Base-by-base conservation (phyloP, 2,888 invertebrate species). In the Drosophila borborema region DNA sequence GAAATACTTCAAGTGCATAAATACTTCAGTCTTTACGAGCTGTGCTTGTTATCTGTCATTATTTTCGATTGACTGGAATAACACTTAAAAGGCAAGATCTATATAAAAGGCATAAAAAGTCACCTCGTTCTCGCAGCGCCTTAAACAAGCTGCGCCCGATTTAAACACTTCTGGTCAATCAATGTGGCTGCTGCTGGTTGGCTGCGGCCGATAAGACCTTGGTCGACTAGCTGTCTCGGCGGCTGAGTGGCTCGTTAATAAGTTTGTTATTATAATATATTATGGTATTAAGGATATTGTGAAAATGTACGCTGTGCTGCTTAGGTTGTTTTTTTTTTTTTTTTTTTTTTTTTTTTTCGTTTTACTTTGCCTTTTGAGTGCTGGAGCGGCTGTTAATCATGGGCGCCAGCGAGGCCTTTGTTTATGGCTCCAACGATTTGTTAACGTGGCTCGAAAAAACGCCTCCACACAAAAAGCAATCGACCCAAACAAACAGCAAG, bases 381-480 rank as follows among this genome's bases (percentile, higher is more conserved):
- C 16, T 16, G 23, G 36, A 10, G 43, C 34, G 72, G 60, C 56
- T 66, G 74, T 77, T 77, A 77, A 77, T 77, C 77, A 70, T 64
- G 63, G 46, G 40, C 56, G 68, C 53, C 55, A 38, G 40, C 23
- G n/a, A 48, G 65, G 54, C 60, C 60, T 63, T 72, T 76, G 77
- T 77, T 77, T 76, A 69, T 66, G 73, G 66, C 59, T 43, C 45
- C 64, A 68, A 58, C 74, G 78, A 74, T 74, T 78, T 78, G 77
- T 78, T 78, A 78, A 78, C 77, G 74, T 78, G 56, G 74, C 64
- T 56, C 53, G 61, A 59, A 60, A 74, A 51, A 66, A 48, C 53
- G 75, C 71, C 60, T 65, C 10, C 64, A 43, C 60, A 58, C 43
- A 58, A 67, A 77, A 77, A 64, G 51, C 78, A 78, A 77, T 77